Base-by-base conservation (phyloP, 2,797 vertebrate genomes). In the Leptoclinus maculatus region DNA sequence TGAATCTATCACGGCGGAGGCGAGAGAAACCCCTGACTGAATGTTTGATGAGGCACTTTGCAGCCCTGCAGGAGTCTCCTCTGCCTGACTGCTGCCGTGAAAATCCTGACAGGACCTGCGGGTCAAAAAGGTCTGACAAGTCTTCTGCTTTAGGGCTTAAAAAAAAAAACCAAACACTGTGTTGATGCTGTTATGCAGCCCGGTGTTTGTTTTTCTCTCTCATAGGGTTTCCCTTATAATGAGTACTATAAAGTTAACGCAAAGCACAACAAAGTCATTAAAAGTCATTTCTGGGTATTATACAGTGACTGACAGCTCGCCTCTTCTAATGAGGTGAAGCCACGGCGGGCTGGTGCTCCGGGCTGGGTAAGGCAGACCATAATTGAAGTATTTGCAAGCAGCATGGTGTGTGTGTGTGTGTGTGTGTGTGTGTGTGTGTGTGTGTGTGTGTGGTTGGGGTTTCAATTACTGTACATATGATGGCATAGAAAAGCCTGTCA, bases 31-130 rank as follows among this genome's bases (percentile, higher is more conserved):
- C 86, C 82, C 72, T 29, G 67, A 49, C 70, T 90, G 86, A 78
- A 85, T 87, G 81, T 88, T 83, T 86, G 87, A 93, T 85, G 88
- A 92, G 83, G 87, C 63, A 58, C 71, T 86, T 76, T 83, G 71
- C 80, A 79, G 87, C 84, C 74, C 88, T 77, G 85, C 83, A 85
- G 86, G 83, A 76, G 60, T 78, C 78, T 89, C 80, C 60, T 83
- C 70, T 73, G 78, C 83, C 76, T 62, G 77, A 79, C 82, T 80
- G 73, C 81, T 63, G 83, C 84, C 76, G 78, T 41, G 27, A 71
- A 81, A 85, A 82, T 65, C 79, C 90, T 85, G 82, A 88, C 76
- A 79, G 73, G 82, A 87, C 83, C 88, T 87, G 76, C 66, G 39
- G 88, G 89, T 92, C 90, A 90, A 25, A 84, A 53, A 85, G 85